Conservation (phyloP, 2,113 vertebrate species). For the Symphodus melops region DNA sequence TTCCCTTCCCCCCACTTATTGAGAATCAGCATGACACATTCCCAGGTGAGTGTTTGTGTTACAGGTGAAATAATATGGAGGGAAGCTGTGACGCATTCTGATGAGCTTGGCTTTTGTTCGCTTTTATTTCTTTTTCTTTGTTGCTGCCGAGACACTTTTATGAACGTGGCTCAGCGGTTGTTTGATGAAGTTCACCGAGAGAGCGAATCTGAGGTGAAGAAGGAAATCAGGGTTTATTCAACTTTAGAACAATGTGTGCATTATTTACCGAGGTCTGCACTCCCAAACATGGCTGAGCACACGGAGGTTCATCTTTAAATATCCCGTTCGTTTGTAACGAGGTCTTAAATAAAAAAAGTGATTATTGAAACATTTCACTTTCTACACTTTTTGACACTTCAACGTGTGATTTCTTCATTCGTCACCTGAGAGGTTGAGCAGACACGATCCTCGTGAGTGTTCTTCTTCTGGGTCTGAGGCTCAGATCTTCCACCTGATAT, state of each 20-base stretch:
- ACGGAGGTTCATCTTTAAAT: too few species aligned
- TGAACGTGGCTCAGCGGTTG: constrained; percentile 15
- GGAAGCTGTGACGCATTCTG: constrained; percentile 26
- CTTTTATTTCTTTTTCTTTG: neutral
- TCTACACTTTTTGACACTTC: too few species aligned
- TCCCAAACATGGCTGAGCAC: too few species aligned
- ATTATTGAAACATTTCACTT: too few species aligned
- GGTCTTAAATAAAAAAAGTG: too few species aligned
- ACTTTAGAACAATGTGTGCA: neutral
- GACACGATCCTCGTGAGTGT: too few species aligned
- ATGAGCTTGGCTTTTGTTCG: neutral
- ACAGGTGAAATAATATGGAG: constrained; percentile 49
- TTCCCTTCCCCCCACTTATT: constrained; percentile 41
- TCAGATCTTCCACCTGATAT: neutral
- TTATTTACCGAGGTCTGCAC: neutral
- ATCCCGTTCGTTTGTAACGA: too few species aligned
- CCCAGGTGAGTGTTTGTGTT: constrained; percentile 43
- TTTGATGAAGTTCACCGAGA: constrained; percentile 10
- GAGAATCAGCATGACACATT: constrained; percentile 49
- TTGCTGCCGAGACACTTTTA: neutral
- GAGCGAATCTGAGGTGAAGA: neutral
- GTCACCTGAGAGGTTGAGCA: too few species aligned
- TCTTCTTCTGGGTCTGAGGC: too few species aligned
- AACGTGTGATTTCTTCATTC: too few species aligned
- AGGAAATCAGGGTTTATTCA: neutral